A percentile compares a stretch with the other conserved stretches of the same genome.
Evolutionary conservation across 2,888 invertebrate species (phyloP).

Genomic region (Hemicrepidius hirtus): DNA sequence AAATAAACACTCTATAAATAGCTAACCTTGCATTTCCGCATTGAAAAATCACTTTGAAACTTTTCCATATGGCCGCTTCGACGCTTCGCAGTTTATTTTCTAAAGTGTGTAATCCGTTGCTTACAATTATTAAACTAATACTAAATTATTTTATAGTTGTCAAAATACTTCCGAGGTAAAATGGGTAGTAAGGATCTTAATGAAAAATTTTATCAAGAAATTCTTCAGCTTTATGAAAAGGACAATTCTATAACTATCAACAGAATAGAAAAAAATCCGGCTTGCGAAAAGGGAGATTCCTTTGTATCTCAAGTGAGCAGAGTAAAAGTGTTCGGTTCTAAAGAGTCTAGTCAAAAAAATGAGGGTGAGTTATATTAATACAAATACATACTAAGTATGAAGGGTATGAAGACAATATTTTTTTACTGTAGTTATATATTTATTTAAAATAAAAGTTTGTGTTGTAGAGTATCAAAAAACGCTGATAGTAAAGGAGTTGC

Average conservation of each 20-base stretch:
- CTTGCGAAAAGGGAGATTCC: constrained; percentile 54
- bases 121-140: no score
- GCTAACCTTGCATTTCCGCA: no score
- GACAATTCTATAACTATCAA: constrained; percentile 43
- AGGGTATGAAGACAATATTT: no score
- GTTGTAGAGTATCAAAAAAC: not conserved
- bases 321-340: constrained; percentile 30
- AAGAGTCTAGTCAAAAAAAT: not conserved
- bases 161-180: no score
- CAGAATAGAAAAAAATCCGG: constrained; percentile 35
- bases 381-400: no score
- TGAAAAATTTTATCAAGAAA: constrained; percentile 38
- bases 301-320: constrained; percentile 55
- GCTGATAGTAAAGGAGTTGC: constrained; percentile 19
- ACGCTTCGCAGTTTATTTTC: no score
- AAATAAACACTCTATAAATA: no score
- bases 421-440: no score
- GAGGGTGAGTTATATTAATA: not conserved
- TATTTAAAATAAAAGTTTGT: not conserved
- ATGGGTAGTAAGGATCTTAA: not conserved
- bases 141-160: no score
- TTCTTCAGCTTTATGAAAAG: constrained; percentile 47
- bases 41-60: no score
- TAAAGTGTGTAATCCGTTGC: no score
- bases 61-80: no score